Evolutionary conservation across 2,797 vertebrate species (phyloP).

Genomic region (Pseudochirops corinnae): DNA sequence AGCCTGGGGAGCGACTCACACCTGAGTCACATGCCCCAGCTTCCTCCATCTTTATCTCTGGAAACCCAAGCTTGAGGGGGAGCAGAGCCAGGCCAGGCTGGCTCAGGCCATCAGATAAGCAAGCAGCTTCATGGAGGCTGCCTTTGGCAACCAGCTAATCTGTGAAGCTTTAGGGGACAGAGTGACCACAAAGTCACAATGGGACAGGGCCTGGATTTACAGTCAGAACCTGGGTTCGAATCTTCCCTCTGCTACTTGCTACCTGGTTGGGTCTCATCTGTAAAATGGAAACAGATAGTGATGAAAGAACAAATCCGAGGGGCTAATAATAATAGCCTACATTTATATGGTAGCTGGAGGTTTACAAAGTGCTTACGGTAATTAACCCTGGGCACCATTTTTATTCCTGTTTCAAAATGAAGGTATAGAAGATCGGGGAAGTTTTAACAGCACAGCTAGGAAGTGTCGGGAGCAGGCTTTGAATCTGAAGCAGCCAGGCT

Average conservation of each 20-base stretch:
- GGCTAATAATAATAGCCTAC: neutral
- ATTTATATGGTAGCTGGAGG: neutral
- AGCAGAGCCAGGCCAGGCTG: neutral
- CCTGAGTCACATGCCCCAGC: neutral
- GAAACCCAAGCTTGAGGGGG: neutral
- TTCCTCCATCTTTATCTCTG: neutral
- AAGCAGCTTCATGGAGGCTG: neutral
- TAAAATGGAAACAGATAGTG: neutral
- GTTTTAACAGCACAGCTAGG: neutral
- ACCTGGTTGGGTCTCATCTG: neutral
- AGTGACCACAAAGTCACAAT: too few relatives aligned
- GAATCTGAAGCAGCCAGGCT: neutral
- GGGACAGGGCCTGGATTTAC: neutral
- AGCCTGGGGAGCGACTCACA: neutral
- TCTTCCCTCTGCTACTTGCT: neutral
- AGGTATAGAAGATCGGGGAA: too few relatives aligned
- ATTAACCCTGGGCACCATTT: neutral
- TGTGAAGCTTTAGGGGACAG: neutral
- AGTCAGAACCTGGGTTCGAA: neutral
- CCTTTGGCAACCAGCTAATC: neutral
- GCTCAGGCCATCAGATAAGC: neutral
- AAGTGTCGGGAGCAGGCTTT: neutral
- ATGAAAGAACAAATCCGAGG: neutral
- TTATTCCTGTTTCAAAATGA: neutral
- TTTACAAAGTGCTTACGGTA: neutral